These are phyloP conservation scores for Macquaria ambigua DNA, from an alignment of 2,113 vertebrate genomes.

Conservation along the genomic window DNA sequence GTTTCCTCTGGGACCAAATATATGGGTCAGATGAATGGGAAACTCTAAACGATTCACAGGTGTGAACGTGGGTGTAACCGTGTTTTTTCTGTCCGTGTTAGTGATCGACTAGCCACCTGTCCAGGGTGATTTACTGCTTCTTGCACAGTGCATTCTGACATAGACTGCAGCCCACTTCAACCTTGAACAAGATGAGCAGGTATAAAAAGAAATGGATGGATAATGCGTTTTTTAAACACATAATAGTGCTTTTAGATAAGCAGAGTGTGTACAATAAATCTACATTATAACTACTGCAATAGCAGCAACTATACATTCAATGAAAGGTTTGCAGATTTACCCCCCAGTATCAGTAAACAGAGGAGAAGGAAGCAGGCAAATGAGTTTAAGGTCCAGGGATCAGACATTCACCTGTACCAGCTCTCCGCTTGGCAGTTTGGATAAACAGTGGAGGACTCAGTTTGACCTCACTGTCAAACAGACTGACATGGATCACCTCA, in stretches of 20 bases:
- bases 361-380: constrained; percentile 11
- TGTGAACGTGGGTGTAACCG: not conserved
- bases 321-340: constrained; percentile 7
- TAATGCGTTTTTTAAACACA: not conserved
- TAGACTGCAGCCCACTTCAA: not conserved
- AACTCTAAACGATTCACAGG: constrained; percentile 16
- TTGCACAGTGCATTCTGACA: constrained; percentile 1
- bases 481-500: constrained; percentile 57
- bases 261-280: not conserved
- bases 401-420: constrained; percentile 54
- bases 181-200: not conserved
- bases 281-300: not conserved
- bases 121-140: not conserved
- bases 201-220: constrained; percentile 13
- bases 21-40: constrained; percentile 17
- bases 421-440: constrained; percentile 56
- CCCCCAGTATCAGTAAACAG: constrained; percentile 30
- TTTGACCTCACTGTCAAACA: constrained; percentile 68
- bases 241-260: not conserved
- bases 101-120: not conserved
- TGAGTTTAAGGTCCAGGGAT: constrained; percentile 27
- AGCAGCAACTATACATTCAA: not conserved
- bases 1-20: constrained; percentile 11
- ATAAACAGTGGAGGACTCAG: constrained; percentile 63
- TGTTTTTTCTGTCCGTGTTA: not conserved